A percentile compares a stretch with the other conserved stretches of the same genome.
Evolutionary conservation across 1,140 invertebrate species (phyloP).

Genomic region (Bombus difficillimus): DNA sequence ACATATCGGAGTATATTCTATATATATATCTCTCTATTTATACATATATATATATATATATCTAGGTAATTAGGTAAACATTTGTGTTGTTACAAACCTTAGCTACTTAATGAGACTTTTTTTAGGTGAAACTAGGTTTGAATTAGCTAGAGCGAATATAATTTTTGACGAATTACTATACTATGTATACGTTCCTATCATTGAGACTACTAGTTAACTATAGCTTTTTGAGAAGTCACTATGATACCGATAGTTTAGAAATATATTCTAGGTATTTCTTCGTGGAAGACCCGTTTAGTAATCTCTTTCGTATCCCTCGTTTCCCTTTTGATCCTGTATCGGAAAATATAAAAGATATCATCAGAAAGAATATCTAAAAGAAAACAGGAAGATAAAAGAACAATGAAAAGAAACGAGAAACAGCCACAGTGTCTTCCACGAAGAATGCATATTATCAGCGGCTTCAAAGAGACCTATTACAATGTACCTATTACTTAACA

Average conservation of each 20-base stretch:
- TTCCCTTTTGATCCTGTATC: background rate
- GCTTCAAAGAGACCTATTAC: slow-evolving; percentile 78
- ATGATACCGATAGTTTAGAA: slow-evolving; percentile 80
- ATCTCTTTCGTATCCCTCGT: slow-evolving; percentile 2
- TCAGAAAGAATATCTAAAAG: background rate
- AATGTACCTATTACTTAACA: slow-evolving; percentile 79
- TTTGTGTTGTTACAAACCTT: slow-evolving; percentile 69
- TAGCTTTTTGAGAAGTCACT: slow-evolving; percentile 77
- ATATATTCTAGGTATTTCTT: slow-evolving; percentile 79
- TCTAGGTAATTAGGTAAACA: slow-evolving; percentile 70
- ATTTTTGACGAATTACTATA: slow-evolving; percentile 75
- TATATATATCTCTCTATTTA: slow-evolving; percentile 67
- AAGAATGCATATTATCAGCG: slow-evolving; percentile 74
- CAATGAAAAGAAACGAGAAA: background rate
- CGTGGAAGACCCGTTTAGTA: slow-evolving; percentile 69
- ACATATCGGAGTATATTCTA: slow-evolving; percentile 76
- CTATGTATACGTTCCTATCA: slow-evolving; percentile 73
- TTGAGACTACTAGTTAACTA: slow-evolving; percentile 78
- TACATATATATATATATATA: slow-evolving; percentile 58
- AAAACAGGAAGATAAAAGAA: background rate
- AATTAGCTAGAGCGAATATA: slow-evolving; percentile 78
- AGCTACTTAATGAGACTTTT: slow-evolving; percentile 64
- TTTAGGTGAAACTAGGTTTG: slow-evolving; percentile 79
- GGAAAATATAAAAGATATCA: background rate
- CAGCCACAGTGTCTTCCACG: slow-evolving; percentile 69